phyloP scores from a whole-genome alignment of 2,797 vertebrate genomes.

The Sebastes minor region DNA sequence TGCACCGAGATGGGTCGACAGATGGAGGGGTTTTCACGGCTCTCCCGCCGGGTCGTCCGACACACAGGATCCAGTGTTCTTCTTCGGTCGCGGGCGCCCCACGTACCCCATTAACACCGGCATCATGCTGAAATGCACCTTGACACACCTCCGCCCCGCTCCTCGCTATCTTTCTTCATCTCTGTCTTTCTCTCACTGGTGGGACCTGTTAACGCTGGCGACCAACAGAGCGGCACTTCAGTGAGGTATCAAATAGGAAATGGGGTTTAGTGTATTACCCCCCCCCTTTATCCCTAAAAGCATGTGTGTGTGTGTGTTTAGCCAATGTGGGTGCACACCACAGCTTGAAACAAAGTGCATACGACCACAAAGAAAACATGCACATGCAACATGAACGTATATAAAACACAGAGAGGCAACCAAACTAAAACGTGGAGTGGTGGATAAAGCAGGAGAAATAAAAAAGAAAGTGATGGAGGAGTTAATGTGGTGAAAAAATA shows the following conservation, averaged over 20 bases:
- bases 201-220: constrained; percentile 67
- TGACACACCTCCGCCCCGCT: constrained; percentile 37
- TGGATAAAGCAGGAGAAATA: constrained; percentile 23
- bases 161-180: constrained; percentile 46
- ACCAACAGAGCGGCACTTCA: constrained; percentile 71
- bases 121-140: constrained; percentile 70
- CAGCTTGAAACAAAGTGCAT: constrained; percentile 76
- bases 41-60: constrained; percentile 45
- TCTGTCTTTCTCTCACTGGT: constrained; percentile 43
- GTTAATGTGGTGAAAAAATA: constrained; percentile 32
- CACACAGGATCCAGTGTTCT: constrained; percentile 78
- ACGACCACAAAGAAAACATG: constrained; percentile 66
- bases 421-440: background rate
- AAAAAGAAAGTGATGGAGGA: constrained; percentile 16
- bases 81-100: constrained; percentile 49
- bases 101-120: constrained; percentile 74
- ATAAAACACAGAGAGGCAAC: background rate
- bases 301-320: constrained; percentile 25
- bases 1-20: constrained; percentile 23
- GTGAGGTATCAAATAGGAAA: constrained; percentile 65
- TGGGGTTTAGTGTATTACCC: constrained; percentile 62
- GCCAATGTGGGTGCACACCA: constrained; percentile 55
- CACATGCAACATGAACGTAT: background rate
- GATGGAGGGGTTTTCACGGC: constrained; percentile 43
- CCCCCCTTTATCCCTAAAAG: constrained; percentile 35